Evolutionary conservation across 2,797 vertebrate genomes (phyloP), one percentile per base, ranked within the genome.

Genomic region (Micropoecilia bifurca): DNA sequence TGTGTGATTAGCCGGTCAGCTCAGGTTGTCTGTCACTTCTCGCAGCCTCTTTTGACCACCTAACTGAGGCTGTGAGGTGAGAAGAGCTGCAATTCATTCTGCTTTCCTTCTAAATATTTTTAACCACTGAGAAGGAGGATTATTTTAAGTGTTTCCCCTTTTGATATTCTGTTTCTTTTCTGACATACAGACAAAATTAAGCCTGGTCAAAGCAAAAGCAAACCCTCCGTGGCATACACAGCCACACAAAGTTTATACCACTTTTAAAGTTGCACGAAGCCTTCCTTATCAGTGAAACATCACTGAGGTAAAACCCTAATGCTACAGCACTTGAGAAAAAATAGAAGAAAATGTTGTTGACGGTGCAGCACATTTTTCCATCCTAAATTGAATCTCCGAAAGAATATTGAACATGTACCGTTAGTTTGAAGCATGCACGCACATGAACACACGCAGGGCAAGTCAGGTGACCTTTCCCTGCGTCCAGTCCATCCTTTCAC

Each of bases 381-480:
- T 41, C 22, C 25, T 13, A 43, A 41, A 69, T 69, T 71, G 1
- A 43, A 79, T 61, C 53, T 45, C 16, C n/a, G 33, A 10, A 39
- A 76, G 28, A 53, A 59, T 77, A 57, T 80, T 75, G 57, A 28
- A 1, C 46, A 63, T 79, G 72, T 57, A 28, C 1, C 43, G 77
- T 80, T 80, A 61, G 80, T 25, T 50, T 84, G 28, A 77, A 69
- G 50, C 77, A 41, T 77, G 30, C 74, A 80, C 77, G 46, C 63
- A 77, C 74, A 79, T 45, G 68, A 43, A 80, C 46, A 85, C 76
- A 83, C 80, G 79, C 75, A 76, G 48, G 72, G 68, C 77, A 80
- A 50, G 81, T 55, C 76, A 90, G 82, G 87, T 85, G 94, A 95
- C 94, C 94, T 95, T 95, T 95, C 86, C 69, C 78, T 87, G 74